These are phyloP conservation scores for Chiroxiphia lanceolata DNA, from an alignment of 2,797 vertebrate species.

Conservation along the genomic window DNA sequence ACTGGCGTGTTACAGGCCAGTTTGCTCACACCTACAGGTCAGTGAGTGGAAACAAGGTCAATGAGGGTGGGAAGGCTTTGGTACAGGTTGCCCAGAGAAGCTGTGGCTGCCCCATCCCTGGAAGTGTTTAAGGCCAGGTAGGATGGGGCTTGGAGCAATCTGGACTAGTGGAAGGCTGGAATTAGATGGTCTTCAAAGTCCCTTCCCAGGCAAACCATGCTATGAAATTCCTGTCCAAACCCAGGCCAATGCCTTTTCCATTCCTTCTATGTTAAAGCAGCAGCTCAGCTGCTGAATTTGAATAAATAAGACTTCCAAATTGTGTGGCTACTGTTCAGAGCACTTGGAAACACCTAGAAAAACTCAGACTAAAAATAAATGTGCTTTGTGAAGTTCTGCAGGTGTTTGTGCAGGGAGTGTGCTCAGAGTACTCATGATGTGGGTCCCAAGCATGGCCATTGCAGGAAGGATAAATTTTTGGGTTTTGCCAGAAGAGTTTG, in stretches of 20 bases:
- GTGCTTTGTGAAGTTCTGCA: background rate
- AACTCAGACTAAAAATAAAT: background rate
- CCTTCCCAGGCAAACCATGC: accelerated
- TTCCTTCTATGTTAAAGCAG: background rate
- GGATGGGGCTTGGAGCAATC: accelerated
- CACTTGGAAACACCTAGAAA: background rate
- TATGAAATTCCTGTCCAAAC: background rate
- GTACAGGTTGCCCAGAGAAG: background rate
- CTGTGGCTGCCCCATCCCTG: background rate
- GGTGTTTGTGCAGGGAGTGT: accelerated
- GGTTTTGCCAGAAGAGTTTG: background rate
- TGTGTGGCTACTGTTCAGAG: background rate
- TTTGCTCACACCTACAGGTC: background rate
- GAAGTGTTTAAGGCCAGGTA: background rate
- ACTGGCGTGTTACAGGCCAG: background rate
- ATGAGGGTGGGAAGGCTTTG: accelerated
- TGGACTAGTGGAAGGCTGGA: accelerated
- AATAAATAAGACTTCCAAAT: background rate
- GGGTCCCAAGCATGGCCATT: background rate
- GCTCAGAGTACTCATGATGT: background rate
- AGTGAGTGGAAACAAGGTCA: background rate
- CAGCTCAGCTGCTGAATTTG: background rate
- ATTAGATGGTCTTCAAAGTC: background rate
- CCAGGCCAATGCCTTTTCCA: background rate
- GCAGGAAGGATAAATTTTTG: background rate